Evolutionary conservation across 2,797 vertebrate genomes (phyloP).

Genomic region (Halcyon badia): DNA sequence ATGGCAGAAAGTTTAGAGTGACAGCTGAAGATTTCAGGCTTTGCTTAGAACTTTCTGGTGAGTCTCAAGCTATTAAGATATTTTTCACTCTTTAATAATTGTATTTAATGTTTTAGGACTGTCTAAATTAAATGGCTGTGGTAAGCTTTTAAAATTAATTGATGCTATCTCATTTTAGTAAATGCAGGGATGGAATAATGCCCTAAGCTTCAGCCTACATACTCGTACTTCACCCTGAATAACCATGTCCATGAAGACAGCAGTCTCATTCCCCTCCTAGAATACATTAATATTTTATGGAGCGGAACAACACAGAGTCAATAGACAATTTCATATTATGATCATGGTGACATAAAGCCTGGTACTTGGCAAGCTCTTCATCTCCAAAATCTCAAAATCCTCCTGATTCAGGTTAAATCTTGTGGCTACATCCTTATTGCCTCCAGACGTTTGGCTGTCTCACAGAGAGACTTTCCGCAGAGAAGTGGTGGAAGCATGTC

Average conservation of each 20-base stretch:
- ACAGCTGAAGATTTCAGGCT: slow-evolving; percentile 10
- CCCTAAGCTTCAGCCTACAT: not conserved
- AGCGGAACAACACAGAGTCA: slow-evolving; percentile 39
- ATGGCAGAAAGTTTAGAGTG: not conserved
- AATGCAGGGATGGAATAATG: slow-evolving; percentile 13
- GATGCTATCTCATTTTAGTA: slow-evolving; percentile 18
- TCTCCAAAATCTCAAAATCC: not conserved
- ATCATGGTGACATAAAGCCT: not conserved
- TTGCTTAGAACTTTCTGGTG: not conserved
- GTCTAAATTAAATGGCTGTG: slow-evolving; percentile 28
- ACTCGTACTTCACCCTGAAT: not conserved
- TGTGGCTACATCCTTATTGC: not conserved
- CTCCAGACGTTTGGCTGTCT: not conserved
- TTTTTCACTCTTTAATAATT: slow-evolving; percentile 55
- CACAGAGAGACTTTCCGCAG: not conserved
- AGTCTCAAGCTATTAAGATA: not conserved
- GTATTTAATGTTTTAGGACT: slow-evolving; percentile 42
- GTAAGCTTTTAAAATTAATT: slow-evolving; percentile 49
- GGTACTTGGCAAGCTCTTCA: not conserved
- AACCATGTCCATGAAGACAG: not conserved
- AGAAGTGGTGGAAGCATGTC: not conserved
- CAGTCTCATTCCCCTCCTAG: not conserved
- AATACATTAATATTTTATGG: slow-evolving; percentile 49
- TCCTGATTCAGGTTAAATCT: not conserved
- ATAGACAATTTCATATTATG: slow-evolving; percentile 19